Evolutionary conservation across 2,888 invertebrate genomes (phyloP).

Genomic region (Lampropteryx suffumata): DNA sequence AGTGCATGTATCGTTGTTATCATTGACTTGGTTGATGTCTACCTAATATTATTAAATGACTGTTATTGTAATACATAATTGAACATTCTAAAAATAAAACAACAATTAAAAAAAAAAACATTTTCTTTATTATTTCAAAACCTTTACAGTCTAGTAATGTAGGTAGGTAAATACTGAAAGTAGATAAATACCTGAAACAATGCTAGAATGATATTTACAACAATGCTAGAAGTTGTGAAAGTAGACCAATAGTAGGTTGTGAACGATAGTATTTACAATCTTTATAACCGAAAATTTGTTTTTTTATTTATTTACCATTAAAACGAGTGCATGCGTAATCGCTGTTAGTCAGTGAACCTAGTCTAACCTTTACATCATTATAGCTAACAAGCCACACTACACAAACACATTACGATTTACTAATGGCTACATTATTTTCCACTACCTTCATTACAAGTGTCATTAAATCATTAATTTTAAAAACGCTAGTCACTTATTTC

Average conservation of each 20-base stretch:
- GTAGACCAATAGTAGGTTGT: no score
- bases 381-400: neutral
- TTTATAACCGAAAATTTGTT: no score
- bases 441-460: slow-evolving; percentile 33
- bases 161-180: neutral
- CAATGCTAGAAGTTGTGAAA: no score
- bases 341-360: no score
- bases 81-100: slow-evolving; percentile 57
- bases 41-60: slow-evolving; percentile 56
- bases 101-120: slow-evolving; percentile 46
- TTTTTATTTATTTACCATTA: no score
- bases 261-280: no score
- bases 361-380: no score
- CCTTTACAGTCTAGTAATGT: neutral
- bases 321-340: no score
- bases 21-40: slow-evolving; percentile 47
- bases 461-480: slow-evolving; percentile 42
- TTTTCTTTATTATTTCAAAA: slow-evolving; percentile 33
- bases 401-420: neutral
- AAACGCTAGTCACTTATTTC: slow-evolving; percentile 38
- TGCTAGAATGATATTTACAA: no score
- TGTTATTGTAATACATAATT: slow-evolving; percentile 61
- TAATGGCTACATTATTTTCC: neutral
- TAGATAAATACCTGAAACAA: no score
- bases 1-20: slow-evolving; percentile 25